Base-by-base conservation (phyloP, 2,797 vertebrate species). In the Nasua narica region DNA sequence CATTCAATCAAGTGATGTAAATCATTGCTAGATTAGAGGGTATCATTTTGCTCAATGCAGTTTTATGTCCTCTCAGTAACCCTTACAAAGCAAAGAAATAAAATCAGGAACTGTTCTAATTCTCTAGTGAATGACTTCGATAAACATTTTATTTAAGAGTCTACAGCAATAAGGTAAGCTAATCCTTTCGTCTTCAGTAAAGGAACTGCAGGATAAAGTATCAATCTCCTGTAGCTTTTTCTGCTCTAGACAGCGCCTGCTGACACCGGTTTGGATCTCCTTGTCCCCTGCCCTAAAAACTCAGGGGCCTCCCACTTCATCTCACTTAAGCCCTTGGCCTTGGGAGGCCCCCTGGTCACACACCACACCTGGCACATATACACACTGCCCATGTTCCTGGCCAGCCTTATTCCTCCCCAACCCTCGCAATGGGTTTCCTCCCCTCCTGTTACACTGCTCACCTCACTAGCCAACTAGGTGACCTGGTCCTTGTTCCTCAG, bases 11-110 rank as follows among this genome's bases (percentile, higher is more conserved):
- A 15, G 56, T 87, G 62, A 70, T 23, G 60, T 32, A 79, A 76
- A 69, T 87, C 83, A 70, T 25, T 50, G 15, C 65, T 72, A 76
- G 69, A 94, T 54, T 54, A 82, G 29, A 91, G 40, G 48, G 14
- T 79, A 40, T 9, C 70, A 15, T 48, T 76, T 52, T 62, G 35
- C 32, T 82, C 29, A 92, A 76, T 27, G 40, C 4, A 76, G 52
- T 58, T 90, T 50, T 58, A 54, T 69, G 25, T 74, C 90, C 54
- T 69, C 65, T 79, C 50, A 37, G 52, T 87, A 81, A 86, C 12
- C 54, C 18, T 76, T 65, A 87, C 27, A 50, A 96, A 67, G 62
- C 76, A 90, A 87, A 86, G 50, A 91, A 89, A 87, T 23, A 94
- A 79, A 85, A 69, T 43, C 77, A 82, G 43, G 37, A 50, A 70